Conservation (phyloP, 1,140 invertebrate species). For the Drosophila nebulosa region DNA sequence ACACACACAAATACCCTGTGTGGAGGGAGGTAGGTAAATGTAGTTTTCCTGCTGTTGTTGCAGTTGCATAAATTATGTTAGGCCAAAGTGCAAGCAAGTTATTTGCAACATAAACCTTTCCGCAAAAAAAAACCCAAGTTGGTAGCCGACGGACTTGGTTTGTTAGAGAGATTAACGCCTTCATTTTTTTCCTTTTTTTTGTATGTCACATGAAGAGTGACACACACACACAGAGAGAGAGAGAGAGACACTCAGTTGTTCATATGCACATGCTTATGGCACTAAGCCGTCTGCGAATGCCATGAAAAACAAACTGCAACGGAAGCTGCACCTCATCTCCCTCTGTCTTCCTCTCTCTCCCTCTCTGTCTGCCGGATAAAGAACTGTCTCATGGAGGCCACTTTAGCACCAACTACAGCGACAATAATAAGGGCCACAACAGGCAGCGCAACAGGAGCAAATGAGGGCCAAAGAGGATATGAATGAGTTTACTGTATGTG, state of each 20-base stretch:
- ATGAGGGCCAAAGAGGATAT: background rate
- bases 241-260: conserved; percentile 1
- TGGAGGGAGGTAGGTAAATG: background rate
- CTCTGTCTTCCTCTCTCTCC: conserved; percentile 12
- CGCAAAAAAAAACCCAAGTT: conserved; percentile 11
- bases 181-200: conserved; percentile 71
- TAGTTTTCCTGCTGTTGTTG: conserved; percentile 17
- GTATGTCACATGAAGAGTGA: conserved; percentile 48
- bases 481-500: background rate
- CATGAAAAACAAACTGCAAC: conserved; percentile 68
- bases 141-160: conserved; percentile 57
- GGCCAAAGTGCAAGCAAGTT: conserved; percentile 73
- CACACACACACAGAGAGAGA: conserved; percentile 2
- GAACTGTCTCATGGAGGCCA: conserved; percentile 69
- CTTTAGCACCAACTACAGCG: conserved; percentile 72
- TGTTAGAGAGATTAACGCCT: conserved; percentile 74
- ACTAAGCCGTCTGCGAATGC: conserved; percentile 67
- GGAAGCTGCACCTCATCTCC: conserved; percentile 61
- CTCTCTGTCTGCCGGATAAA: conserved; percentile 19
- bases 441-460: conserved; percentile 11
- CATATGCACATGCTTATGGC: conserved; percentile 37
- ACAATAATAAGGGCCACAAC: conserved; percentile 69
- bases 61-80: conserved; percentile 74
- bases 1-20: background rate
- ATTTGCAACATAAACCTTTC: conserved; percentile 61